Evolutionary conservation across 2,888 invertebrate genomes (phyloP), one percentile per base, ranked within the genome.

Genomic region (Cyclophora punctaria): DNA sequence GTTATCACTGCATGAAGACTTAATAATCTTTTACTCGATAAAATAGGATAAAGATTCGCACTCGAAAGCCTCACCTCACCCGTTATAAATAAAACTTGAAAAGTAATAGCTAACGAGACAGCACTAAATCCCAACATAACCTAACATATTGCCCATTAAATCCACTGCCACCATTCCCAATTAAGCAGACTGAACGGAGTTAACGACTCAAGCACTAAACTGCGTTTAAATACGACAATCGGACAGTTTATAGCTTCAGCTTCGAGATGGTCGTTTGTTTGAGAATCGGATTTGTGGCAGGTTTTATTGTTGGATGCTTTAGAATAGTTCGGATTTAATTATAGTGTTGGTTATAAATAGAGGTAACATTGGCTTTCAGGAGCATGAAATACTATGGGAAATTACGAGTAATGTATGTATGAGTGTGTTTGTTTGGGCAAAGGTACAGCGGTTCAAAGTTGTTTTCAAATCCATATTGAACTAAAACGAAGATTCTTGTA

Each of bases 151-250:
- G 63, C 58, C 69, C 66, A 68, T 78, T 78, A 80, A 80, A 71
- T 69, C 73, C 69, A 71, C 71, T 71, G 69, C 70, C 73, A 77
- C 82, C 76, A 74, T 80, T 83, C 79, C 77, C 83, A 84, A 84
- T 84, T 84, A 84, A 84, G 81, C 84, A 83, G 83, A 84, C 84
- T 84, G 83, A 79, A 76, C 72, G 46, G 72, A 78, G 81, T 83
- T 80, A 78, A 77, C 78, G 80, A 75, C 75, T 60, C 61, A 63
- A 60, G 69, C 73, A 75, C 80, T 82, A 82, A 82, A 78, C 78
- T 74, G 63, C 73, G 75, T 76, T 82, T 81, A 81, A 83, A 81
- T 77, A 80, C 59, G 78, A 73, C 79, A 78, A 83, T 80, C 75
- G 82, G 83, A 79, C 80, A 80, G 78, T 83, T 83, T 83, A 83